Evolutionary conservation across 2,888 invertebrate species (phyloP).

Genomic region (Agrochola macilenta): DNA sequence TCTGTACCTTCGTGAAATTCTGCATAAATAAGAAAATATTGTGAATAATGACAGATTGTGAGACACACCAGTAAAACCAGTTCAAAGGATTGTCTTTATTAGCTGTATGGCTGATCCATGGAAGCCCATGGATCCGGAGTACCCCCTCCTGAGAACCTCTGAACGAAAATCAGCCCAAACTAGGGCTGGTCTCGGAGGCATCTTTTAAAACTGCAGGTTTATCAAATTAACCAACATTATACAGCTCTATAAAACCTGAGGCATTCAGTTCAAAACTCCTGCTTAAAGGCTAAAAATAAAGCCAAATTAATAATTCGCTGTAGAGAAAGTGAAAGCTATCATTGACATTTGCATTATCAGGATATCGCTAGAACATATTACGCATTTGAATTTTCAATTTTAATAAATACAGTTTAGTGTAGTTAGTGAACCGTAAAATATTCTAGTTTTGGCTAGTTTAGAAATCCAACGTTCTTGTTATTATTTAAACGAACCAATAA

Average conservation of each 20-base stretch:
- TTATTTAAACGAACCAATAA: constrained; percentile 15
- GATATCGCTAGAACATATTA: not conserved
- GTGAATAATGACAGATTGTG: constrained; percentile 4
- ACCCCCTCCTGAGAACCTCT: not conserved
- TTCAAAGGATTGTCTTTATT: not conserved
- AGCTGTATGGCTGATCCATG: not conserved
- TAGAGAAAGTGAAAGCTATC: constrained; percentile 4
- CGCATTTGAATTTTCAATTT: constrained; percentile 11
- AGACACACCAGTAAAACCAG: not conserved
- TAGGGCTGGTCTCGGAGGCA: not conserved
- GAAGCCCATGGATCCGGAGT: no score
- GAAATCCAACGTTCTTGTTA: not conserved
- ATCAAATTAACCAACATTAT: not conserved
- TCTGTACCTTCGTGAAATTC: constrained; percentile 40
- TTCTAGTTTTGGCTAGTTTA: not conserved
- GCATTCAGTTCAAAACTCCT: not conserved
- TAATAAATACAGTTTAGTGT: not conserved
- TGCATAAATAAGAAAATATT: constrained; percentile 17
- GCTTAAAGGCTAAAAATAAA: not conserved
- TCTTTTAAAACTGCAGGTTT: not conserved
- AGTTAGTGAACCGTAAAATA: not conserved
- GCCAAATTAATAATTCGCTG: not conserved
- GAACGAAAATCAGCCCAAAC: not conserved
- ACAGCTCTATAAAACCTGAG: not conserved
- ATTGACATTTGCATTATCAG: not conserved